A percentile compares a stretch with the other conserved stretches of the same genome.
These are phyloP conservation scores for Lagorchestes hirsutus DNA, from an alignment of 2,797 vertebrate species.

Conservation along the genomic window DNA sequence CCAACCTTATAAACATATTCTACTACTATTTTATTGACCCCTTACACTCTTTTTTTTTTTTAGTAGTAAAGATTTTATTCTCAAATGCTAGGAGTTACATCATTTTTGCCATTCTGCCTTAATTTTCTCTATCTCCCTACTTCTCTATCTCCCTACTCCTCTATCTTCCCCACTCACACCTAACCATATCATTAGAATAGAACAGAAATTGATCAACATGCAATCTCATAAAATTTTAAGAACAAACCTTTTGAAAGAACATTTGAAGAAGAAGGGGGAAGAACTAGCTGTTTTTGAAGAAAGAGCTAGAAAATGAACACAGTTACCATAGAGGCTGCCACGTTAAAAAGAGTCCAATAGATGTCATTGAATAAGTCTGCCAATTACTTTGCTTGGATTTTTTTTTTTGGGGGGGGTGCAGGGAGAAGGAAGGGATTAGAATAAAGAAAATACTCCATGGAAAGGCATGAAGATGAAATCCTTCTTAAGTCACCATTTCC, in stretches of 20 bases:
- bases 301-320: neutral
- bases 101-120: neutral
- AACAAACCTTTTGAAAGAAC: conserved; percentile 18
- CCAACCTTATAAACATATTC: conserved; percentile 16
- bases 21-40: neutral
- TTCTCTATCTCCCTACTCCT: neutral
- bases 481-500: conserved; percentile 5
- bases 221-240: neutral
- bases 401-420: neutral
- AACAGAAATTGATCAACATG: conserved; percentile 2
- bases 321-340: neutral
- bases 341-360: neutral
- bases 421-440: neutral
- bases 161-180: neutral
- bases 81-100: neutral
- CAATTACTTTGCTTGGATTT: neutral
- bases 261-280: conserved; percentile 20
- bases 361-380: neutral
- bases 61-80: neutral
- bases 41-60: neutral
- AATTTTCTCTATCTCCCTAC: neutral
- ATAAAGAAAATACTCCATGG: neutral
- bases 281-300: neutral
- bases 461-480: conserved; percentile 37
- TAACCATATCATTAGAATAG: neutral